Base-by-base conservation (phyloP, 2,113 vertebrate genomes). In the Candoia aspera region DNA sequence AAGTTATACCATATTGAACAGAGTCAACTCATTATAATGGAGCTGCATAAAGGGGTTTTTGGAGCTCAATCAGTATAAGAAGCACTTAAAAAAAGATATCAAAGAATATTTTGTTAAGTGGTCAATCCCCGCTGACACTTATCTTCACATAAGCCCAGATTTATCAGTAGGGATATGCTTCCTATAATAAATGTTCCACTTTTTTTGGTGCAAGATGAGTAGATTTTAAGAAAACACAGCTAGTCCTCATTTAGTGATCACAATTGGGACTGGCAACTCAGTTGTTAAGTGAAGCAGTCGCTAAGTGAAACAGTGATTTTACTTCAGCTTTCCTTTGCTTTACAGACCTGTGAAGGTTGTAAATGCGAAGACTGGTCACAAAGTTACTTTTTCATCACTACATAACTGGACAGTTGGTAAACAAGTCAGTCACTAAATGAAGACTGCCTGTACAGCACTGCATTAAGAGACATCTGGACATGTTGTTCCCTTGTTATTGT, bases 151-250 rank as follows among this genome's bases (percentile, higher is more conserved):
- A 91, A 91, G 87, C 49, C 60, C n/a, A 55, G 84, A 57, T 57
- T 91, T 91, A 91, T 91, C 90, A 57, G 84, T 54, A 73, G 33
- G n/a, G 54, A 54, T 73, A 68, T 91, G 42, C n/a, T 57, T 55
- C 53, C 84, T 57, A 4, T 19, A 73, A 86, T 87, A 57, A 73
- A 91, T 68, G 85, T 73, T 24, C 26, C 15, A 21, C 23, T 57
- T 83, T 57, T 68, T 53, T 42, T 57, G 33, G 23, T 54, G 42
- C 37, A 53, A 46, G 19, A 29, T 21, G 42, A 85, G 42, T 46
- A 12, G 59, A 24, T 49, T 91, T 21, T 33, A 54, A 90, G 46
- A n/a, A 73, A 6, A 5, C 33, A 12, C n/a, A 68, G 4, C 0
- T n/a, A 68, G 64, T 15, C 12, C 29, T 68, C 64, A 6, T 33